Conservation (phyloP, 1,140 invertebrate genomes). For the Ptiloglossa arizonensis region DNA sequence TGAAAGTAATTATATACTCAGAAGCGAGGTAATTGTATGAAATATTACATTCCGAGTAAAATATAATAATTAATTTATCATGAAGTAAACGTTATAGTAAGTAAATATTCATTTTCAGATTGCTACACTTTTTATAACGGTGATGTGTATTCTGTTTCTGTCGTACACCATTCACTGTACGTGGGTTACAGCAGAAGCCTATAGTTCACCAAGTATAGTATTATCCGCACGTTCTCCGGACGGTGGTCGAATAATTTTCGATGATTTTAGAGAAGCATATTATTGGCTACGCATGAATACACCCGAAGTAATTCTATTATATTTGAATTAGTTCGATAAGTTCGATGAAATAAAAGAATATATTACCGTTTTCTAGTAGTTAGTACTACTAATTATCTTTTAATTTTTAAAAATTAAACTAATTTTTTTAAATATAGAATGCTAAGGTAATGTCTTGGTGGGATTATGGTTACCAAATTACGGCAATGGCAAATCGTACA, state of each 20-base stretch:
- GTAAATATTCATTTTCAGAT: conserved; percentile 83
- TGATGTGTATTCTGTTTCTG: conserved; percentile 93
- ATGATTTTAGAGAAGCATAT: conserved; percentile 99
- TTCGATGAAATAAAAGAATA: conserved; percentile 11
- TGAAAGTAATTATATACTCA: conserved; percentile 92
- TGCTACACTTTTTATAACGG: conserved; percentile 91
- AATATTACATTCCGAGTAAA: not conserved
- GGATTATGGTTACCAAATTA: conserved; percentile 99
- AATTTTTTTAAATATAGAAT: conserved; percentile 84
- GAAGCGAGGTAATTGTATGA: conserved; percentile 87
- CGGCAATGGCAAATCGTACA: conserved; percentile 98
- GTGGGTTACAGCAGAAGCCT: conserved; percentile 99
- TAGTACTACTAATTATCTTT: no score
- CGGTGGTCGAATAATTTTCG: conserved; percentile 97
- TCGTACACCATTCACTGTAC: conserved; percentile 98
- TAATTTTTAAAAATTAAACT: conserved; percentile 31
- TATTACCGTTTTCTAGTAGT: not conserved
- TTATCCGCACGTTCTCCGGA: conserved; percentile 96
- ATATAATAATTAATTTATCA: not conserved
- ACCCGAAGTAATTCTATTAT: conserved; percentile 84
- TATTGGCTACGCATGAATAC: conserved; percentile 99
- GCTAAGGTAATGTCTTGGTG: conserved; percentile 99
- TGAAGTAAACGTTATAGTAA: not conserved
- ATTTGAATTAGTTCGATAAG: not conserved
- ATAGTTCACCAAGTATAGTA: conserved; percentile 98